Evolutionary conservation across 2,113 vertebrate species (phyloP), one percentile per base, ranked within the genome.

Genomic region (Chaetodon auriga): DNA sequence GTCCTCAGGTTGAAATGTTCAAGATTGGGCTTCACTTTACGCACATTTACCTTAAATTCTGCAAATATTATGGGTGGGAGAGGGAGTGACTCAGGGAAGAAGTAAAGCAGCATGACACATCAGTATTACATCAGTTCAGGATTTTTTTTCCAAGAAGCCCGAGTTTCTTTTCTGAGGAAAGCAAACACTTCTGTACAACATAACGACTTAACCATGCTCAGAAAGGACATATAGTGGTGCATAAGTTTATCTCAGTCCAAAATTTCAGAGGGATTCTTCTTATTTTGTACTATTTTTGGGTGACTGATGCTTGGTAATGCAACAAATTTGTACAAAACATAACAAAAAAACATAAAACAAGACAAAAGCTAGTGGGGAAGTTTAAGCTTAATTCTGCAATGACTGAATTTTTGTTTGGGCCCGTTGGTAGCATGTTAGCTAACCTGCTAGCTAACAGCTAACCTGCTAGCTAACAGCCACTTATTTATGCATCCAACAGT

Each of bases 51-150:
- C 11, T 51, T 10, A 36, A 35, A 21, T 49, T 6, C 18, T n/a
- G 57, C 57, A 7, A 16, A 72, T 81, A 69, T 80, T 75, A 43
- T 66, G 87, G 83, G 69, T 38, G 69, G 75, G 79, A 83, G 75
- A 73, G 68, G 73, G 75, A 41, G 75, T 89, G 90, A 90, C 82
- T 92, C 88, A 87, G 87, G 80, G 15, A 84, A 80, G 72, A 43
- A 65, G 5, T 7, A 69, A 78, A 68, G 79, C 78, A 80, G 79
- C 70, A 81, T 92, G 89, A 93, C 89, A 87, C 90, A 89, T 87
- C 86, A 84, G 36, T 54, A 80, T 91, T 84, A 79, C 82, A 81
- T 90, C 86, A 91, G 80, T 65, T 78, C 23, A 48, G 23, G 68
- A 80, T 82, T 72, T 48, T 45, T 45, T 69, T 72, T 68, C 69